Conservation (phyloP, 2,113 vertebrate species). For the Panthera leo region DNA sequence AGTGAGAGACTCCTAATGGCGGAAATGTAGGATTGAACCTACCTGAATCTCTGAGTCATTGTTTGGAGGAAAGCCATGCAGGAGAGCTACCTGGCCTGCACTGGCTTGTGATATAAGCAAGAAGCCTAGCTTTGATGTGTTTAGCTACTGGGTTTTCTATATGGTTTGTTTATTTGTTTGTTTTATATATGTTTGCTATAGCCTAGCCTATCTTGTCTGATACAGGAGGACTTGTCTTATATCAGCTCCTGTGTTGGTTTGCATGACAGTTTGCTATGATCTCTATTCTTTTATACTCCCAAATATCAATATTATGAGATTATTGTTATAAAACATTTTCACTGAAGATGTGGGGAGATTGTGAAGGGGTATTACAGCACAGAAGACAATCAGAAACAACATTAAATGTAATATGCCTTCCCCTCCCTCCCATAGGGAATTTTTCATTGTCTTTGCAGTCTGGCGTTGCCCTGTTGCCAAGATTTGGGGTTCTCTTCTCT, state of each 20-base stretch:
- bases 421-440: background rate
- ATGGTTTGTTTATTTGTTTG: background rate
- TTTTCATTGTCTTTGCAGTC: background rate
- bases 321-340: background rate
- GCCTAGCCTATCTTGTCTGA: background rate
- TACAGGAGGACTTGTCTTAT: background rate
- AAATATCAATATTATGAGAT: background rate
- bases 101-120: background rate
- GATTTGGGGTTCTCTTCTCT: background rate
- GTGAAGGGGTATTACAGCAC: background rate
- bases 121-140: background rate
- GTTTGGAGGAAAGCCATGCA: background rate
- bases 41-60: background rate
- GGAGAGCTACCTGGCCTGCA: background rate
- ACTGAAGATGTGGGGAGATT: background rate
- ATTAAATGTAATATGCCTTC: background rate
- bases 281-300: background rate
- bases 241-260: background rate
- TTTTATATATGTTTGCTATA: background rate
- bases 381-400: background rate
- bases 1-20: background rate
- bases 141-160: background rate
- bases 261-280: background rate
- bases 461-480: background rate
- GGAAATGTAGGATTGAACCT: background rate